Base-by-base conservation (phyloP, 1,140 invertebrate species). In the Calycopis cecrops region DNA sequence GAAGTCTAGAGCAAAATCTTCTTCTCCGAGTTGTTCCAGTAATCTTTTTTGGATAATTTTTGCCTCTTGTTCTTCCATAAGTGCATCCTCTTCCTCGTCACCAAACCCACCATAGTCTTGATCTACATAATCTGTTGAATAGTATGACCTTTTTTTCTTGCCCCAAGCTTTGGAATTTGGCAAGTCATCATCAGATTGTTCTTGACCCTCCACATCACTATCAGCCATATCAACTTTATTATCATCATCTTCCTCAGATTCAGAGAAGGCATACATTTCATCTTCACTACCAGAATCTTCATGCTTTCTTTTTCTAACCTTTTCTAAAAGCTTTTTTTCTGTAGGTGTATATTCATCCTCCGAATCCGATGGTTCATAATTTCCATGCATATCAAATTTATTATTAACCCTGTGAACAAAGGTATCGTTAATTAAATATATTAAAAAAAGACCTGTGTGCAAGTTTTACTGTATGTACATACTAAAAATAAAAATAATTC, bases 101-200 rank as follows among this genome's bases (percentile, higher is more conserved):
- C 91, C 90, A 84, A 92, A 93, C 17, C 90, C 92, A 37, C 92
- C 91, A 90, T 94, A 96, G 87, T 97, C 95, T 65, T 93, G 90
- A 88, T 97, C 95, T 11, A 96, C 92, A 85, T 95, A 97, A 89
- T 97, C 95, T 0, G 96, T 95, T 42, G 93, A 92, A 82, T 96
- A 97, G 81, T 92, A 98, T 38, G 90, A 89, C 63, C 85, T 91
- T 63, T 93, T 94, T 58, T 93, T 93, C 67, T 92, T 92, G 9
- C 96, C 96, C 96, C 97, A 98, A 14, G 95, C 94, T 87, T 93
- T 93, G 9, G 90, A 89, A 79, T 96, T 91, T 6, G 95, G 95
- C 40, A 97, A 81, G 64, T 91, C 88, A 72, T 92, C 91, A 62
- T 92, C 90, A 61, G 92, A 92, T 52, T 91, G 88, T 55, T 90